A percentile compares a stretch with the other conserved stretches of the same genome.
phyloP scores from a whole-genome alignment of 37 sponge, comb jelly and placozoan species.

The Beroe ovata region DNA sequence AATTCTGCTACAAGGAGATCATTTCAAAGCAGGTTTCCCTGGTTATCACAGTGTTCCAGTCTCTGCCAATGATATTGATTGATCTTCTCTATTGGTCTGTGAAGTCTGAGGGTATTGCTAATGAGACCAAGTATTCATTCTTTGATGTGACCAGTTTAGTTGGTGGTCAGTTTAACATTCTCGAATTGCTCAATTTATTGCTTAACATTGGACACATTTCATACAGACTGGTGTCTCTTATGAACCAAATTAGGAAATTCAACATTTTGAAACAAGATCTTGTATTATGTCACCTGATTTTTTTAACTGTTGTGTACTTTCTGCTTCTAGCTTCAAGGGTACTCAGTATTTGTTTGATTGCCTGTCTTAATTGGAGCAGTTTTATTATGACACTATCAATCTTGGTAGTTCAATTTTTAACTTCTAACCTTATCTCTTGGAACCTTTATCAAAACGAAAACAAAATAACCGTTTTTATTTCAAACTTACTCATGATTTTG shows the following conservation, averaged over 20 bases:
- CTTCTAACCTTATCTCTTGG: background rate
- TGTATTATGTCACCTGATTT: background rate
- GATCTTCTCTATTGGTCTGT: slow-evolving; percentile 42
- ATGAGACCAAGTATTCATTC: background rate
- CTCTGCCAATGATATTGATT: slow-evolving; percentile 20
- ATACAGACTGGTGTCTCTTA: slow-evolving; percentile 11
- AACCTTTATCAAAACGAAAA: slow-evolving; percentile 7
- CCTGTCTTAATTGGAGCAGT: background rate
- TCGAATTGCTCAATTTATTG: background rate
- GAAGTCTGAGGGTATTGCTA: background rate
- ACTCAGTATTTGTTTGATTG: background rate
- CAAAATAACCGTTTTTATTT: background rate
- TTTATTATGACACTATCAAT: slow-evolving; percentile 14
- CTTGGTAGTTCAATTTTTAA: slow-evolving; percentile 5
- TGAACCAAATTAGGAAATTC: slow-evolving; percentile 33
- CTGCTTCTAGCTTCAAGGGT: background rate
- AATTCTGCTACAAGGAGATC: background rate
- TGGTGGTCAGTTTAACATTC: slow-evolving; percentile 33
- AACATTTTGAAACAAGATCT: slow-evolving; percentile 11
- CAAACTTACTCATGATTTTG: slow-evolving; percentile 12
- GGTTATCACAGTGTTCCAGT: background rate
- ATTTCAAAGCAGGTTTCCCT: slow-evolving; percentile 29
- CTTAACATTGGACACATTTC: background rate
- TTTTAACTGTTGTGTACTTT: background rate
- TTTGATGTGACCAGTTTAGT: slow-evolving; percentile 10